Percentiles rank a stretch among this genome's conserved stretches.
phyloP scores from a whole-genome alignment of 2,113 vertebrate genomes.

The Ameiurus melas region DNA sequence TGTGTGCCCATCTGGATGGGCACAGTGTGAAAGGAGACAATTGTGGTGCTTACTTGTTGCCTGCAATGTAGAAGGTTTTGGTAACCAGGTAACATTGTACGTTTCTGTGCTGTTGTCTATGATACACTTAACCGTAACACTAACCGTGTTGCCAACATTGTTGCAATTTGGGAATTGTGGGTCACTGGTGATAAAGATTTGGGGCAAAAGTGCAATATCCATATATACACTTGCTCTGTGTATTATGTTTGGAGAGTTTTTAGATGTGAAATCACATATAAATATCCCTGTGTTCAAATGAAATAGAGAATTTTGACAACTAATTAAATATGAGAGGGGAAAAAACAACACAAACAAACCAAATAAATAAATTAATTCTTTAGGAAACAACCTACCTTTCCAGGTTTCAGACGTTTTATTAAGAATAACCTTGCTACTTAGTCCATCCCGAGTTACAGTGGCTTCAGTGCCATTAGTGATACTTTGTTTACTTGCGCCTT shows the following conservation, averaged over 20 bases:
- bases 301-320: constrained; percentile 4
- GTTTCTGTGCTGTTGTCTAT: constrained; percentile 41
- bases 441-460: fast-evolving
- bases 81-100: constrained; percentile 37
- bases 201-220: constrained; percentile 58
- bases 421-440: fast-evolving
- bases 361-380: neutral
- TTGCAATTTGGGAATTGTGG: constrained; percentile 65
- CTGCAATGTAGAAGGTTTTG: fast-evolving
- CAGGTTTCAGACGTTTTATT: constrained; percentile 24
- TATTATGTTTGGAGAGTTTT: neutral
- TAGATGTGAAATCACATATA: constrained; percentile 38
- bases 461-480: constrained; percentile 57
- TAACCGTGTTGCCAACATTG: fast-evolving
- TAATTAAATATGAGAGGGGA: neutral
- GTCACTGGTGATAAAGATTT: neutral
- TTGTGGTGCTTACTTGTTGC: neutral
- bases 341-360: neutral
- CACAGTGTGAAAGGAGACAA: neutral
- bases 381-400: constrained; percentile 54
- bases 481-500: fast-evolving
- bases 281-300: constrained; percentile 59
- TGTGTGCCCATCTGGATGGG: neutral
- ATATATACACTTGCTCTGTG: constrained; percentile 54
- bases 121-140: neutral